Base-by-base conservation (phyloP, 1,140 invertebrate genomes). In the Aphidius ervi region DNA sequence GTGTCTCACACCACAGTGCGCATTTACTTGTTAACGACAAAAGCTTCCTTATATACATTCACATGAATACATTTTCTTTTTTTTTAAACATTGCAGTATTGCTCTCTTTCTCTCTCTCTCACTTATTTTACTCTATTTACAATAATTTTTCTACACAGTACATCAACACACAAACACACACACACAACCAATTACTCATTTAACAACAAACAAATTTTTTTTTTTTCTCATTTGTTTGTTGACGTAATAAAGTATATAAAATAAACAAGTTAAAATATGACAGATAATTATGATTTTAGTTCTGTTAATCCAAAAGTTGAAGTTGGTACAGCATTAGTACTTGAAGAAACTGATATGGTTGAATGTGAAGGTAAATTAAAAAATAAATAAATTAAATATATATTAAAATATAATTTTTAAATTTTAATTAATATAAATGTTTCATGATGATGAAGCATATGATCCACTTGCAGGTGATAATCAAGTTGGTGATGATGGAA, bases 301-400 rank as follows among this genome's bases (percentile, higher is more conserved):
- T 31, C 23, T 31, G 23, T 31, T 1, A 31, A 31, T 31, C 23
- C 68, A 20, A 79, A 78, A 60, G 72, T 73, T 39, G 76, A 79
- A 9, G 63, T 72, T 10, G 68, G 65, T 50, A 63, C 72, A 6
- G 71, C 73, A 23, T 78, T 80, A 60, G 76, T 79, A 61, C 78
- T 80, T 57, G 78, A 80, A 53, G 78, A 80, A 58, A 69, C 77
- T 6, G 77, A 79, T 64, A 74, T 79, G n/a, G 77, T 79, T 56
- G 76, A 79, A 59, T 80, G 77, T 55, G 77, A 79, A 67, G 76
- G 78, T 79, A 70, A 73, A 66, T 65, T 52, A 52, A 9, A 49
- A n/a, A n/a, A 47, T 23, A 54, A 16, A 31, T 37, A 41, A 48
- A 42, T 46, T 56, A 6, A 50, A 52, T 10, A 37, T n/a, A 48